Base-by-base conservation (phyloP, 53 echinoderm and acorn worm genomes). In the Apostichopus leukothele region DNA sequence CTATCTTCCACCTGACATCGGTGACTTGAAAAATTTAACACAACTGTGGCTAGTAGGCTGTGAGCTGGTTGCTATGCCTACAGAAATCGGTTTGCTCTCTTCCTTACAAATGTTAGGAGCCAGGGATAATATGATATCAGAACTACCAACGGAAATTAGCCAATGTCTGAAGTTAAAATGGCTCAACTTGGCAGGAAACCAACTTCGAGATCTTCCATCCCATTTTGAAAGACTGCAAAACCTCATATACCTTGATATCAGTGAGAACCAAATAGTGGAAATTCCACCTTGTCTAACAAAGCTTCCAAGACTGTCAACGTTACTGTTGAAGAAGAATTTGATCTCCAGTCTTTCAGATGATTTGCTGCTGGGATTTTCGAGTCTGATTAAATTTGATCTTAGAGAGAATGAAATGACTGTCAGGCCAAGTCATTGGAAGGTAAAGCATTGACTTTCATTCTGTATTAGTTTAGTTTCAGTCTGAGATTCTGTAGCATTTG, bases 361-460 rank as follows among this genome's bases (percentile, higher is more conserved):
- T 67, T 83, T 86, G 0, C 90, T 99, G 21, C 81, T 99, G 11
- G 96, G 99, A 18, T 84, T 99, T 20, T 94, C 94, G 7, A 81
- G 88, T 57, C 91, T 99, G 9, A 93, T 92, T 26, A 99, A 99
- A 83, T 86, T 99, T 21, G 99, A 99, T 68, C 88, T 99, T 50
- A 93, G 99, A 84, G 96, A 91, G 50, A 99, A 99, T 60, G 89
- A 94, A 23, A 86, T 99, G 63, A 91, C 75, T 52, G 90, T 95
- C 5, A 94, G 99, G 77, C 99, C 99, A 50, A 63, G 81, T 7
- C 99, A 99, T 27, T 99, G 99, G 99, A 99, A 99, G 94, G 99
- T 99, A 52, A 77, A 77, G 51, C 12, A 51, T 50, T 52, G n/a
- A 77, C n/a, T n/a, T 14, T 19, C 16, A n/a, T 18, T 71, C 71